A percentile compares a stretch with the other conserved stretches of the same genome.
Conservation (phyloP, 2,888 invertebrate species). For the Philonicus albiceps region DNA sequence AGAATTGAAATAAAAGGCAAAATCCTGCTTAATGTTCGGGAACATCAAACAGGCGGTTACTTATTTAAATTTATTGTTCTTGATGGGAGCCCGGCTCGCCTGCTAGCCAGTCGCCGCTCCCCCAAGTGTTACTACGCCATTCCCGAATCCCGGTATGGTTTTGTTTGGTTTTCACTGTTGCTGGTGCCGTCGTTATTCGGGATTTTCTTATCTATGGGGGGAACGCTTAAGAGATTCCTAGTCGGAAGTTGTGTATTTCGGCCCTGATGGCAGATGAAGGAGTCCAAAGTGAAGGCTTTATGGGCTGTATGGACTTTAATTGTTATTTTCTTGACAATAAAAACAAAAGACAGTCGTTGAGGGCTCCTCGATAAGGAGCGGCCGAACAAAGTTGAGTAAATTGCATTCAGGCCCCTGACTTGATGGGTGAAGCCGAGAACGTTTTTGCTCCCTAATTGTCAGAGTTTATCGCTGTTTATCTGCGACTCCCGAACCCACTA, state of each 20-base stretch:
- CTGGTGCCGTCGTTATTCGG: constrained; percentile 42
- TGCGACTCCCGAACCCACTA: not conserved
- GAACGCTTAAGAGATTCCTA: constrained; percentile 43
- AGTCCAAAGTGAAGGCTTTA: constrained; percentile 24
- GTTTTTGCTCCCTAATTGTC: not conserved
- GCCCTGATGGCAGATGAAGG: constrained; percentile 41
- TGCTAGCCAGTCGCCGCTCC: not conserved
- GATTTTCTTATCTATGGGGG: constrained; percentile 46
- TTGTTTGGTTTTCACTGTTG: constrained; percentile 32
- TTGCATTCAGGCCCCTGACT: not conserved
- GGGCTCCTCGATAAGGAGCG: not conserved
- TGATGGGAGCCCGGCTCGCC: constrained; percentile 28
- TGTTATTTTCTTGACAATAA: constrained; percentile 45
- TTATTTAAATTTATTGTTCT: constrained; percentile 48
- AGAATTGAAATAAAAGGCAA: constrained; percentile 47
- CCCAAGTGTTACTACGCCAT: constrained; percentile 32
- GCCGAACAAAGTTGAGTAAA: not conserved
- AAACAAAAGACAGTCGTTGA: constrained; percentile 21
- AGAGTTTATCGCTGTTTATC: not conserved
- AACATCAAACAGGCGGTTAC: constrained; percentile 49
- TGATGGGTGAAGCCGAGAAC: not conserved
- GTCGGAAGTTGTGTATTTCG: constrained; percentile 45
- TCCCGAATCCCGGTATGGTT: not conserved
- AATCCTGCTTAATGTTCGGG: constrained; percentile 47
- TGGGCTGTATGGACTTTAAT: constrained; percentile 45